These are phyloP conservation scores for Phania funesta DNA, from an alignment of 2,888 invertebrate species.

Conservation along the genomic window DNA sequence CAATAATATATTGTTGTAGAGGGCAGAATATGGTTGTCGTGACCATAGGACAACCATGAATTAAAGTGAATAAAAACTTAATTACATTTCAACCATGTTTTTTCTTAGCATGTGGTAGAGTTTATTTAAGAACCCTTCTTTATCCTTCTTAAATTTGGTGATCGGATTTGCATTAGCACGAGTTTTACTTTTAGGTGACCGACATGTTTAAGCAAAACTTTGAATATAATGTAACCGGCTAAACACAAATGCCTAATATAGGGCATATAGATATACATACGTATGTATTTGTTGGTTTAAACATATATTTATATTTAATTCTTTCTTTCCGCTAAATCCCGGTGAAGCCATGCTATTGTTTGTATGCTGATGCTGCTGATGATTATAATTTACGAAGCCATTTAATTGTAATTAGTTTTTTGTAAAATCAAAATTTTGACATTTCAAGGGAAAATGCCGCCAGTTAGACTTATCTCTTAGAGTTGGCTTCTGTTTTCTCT, in stretches of 20 bases:
- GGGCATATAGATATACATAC: background rate
- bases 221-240: too few species aligned
- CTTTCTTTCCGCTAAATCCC: conserved; percentile 46
- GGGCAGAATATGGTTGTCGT: too few species aligned
- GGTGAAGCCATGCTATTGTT: conserved; percentile 25
- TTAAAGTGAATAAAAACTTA: too few species aligned
- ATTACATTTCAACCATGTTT: too few species aligned
- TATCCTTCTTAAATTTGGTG: too few species aligned
- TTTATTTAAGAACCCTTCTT: too few species aligned
- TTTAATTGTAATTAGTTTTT: conserved; percentile 68
- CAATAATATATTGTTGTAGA: too few species aligned
- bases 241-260: background rate
- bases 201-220: too few species aligned
- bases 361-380: conserved; percentile 17
- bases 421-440: conserved; percentile 24
- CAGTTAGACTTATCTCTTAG: conserved; percentile 1
- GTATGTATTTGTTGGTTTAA: background rate
- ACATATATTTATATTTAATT: conserved; percentile 2
- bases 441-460: conserved; percentile 53
- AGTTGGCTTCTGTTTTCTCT: conserved; percentile 52
- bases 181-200: too few species aligned
- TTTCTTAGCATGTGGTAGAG: too few species aligned
- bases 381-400: conserved; percentile 61
- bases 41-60: too few species aligned
- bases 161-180: too few species aligned